Evolutionary conservation across 2,797 vertebrate species (phyloP).

Genomic region (Eulemur rubriventer): DNA sequence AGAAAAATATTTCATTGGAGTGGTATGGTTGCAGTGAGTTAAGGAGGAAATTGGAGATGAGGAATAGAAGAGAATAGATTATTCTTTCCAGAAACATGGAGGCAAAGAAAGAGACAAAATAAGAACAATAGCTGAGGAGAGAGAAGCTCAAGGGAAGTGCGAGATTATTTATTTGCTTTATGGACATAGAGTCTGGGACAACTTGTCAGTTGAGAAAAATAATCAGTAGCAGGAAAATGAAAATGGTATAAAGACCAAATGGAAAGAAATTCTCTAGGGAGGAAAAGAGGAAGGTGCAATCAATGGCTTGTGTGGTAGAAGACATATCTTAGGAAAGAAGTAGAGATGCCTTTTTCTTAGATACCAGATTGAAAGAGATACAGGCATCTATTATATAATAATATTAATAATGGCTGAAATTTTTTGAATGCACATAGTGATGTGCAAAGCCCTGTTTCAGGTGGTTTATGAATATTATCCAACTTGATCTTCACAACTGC

Average conservation of each 20-base stretch:
- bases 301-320: not conserved
- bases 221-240: not conserved
- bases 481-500: not conserved
- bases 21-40: not conserved
- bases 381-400: no score
- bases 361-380: not conserved
- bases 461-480: not conserved
- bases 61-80: not conserved
- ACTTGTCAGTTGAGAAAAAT: not conserved
- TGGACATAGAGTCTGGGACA: not conserved
- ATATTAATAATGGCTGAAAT: not conserved
- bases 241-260: not conserved
- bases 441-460: not conserved
- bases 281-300: not conserved
- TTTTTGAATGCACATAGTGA: not conserved
- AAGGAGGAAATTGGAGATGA: not conserved
- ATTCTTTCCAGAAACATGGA: not conserved
- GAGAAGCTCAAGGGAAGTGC: not conserved
- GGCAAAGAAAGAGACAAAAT: not conserved
- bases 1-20: not conserved
- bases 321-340: not conserved
- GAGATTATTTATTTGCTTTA: not conserved
- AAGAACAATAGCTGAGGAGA: not conserved
- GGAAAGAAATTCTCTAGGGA: not conserved
- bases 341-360: not conserved